Conservation (phyloP, 2,888 invertebrate species). For the Pheosia gnoma region DNA sequence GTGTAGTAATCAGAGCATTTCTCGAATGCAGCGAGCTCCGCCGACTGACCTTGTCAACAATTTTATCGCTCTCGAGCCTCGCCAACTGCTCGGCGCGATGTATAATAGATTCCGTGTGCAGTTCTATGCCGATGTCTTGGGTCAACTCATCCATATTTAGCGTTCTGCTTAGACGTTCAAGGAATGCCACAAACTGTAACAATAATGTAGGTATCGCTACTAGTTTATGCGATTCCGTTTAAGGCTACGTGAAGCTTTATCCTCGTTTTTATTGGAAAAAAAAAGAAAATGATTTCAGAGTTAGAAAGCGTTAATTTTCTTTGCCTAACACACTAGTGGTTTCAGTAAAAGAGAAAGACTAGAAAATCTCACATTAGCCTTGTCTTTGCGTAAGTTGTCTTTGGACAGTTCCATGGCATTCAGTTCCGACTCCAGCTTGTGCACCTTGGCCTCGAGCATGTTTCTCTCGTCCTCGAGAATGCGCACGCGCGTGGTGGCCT, state of each 20-base stretch:
- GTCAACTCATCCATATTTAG: constrained; percentile 94
- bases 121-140: constrained; percentile 90
- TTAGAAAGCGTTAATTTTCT: too few species aligned
- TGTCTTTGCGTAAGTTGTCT: constrained; percentile 90
- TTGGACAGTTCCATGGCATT: constrained; percentile 88
- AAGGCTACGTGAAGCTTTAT: background rate
- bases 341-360: too few species aligned
- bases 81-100: constrained; percentile 94
- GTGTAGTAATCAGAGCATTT: constrained; percentile 15
- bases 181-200: constrained; percentile 90
- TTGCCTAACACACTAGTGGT: too few species aligned
- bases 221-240: background rate
- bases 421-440: constrained; percentile 92
- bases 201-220: constrained; percentile 24
- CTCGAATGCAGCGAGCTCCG: constrained; percentile 7
- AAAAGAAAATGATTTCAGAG: too few species aligned
- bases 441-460: constrained; percentile 89
- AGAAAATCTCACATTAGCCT: constrained; percentile 86
- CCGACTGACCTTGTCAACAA: constrained; percentile 90
- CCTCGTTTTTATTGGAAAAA: background rate
- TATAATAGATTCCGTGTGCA: constrained; percentile 92
- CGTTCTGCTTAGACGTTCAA: constrained; percentile 92
- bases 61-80: constrained; percentile 91
- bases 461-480: constrained; percentile 90
- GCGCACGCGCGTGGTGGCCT: constrained; percentile 85